Evolutionary conservation across 2,888 invertebrate species (phyloP).

Genomic region (Orthosia gothica): DNA sequence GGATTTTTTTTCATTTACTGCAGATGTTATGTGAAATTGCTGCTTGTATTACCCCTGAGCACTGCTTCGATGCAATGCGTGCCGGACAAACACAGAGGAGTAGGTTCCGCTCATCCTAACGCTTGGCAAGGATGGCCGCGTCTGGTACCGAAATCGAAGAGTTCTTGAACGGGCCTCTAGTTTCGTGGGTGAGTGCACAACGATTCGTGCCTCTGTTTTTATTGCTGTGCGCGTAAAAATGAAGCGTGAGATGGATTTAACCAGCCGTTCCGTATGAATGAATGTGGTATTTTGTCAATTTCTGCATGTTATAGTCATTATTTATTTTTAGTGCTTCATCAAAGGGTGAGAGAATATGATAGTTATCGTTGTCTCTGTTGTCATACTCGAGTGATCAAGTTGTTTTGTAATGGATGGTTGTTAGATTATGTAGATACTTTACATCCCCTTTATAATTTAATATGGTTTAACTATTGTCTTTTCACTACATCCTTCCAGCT

Average conservation of each 20-base stretch:
- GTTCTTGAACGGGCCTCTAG: slow-evolving; percentile 95
- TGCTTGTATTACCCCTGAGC: slow-evolving; percentile 71
- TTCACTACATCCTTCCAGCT: slow-evolving; percentile 48
- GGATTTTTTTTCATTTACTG: slow-evolving; percentile 74
- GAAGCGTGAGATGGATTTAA: slow-evolving; percentile 82
- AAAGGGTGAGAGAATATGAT: slow-evolving; percentile 24
- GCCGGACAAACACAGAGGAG: slow-evolving; percentile 77
- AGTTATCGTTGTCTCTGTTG: slow-evolving; percentile 49
- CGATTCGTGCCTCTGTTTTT: slow-evolving; percentile 82
- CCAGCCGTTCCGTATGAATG: slow-evolving; percentile 81
- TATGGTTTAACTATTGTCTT: background rate
- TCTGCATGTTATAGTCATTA: slow-evolving; percentile 27
- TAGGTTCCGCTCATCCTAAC: slow-evolving; percentile 84
- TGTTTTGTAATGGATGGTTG: slow-evolving; percentile 62
- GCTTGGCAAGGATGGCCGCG: slow-evolving; percentile 90
- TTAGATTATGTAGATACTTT: slow-evolving; percentile 27
- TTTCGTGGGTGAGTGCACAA: slow-evolving; percentile 95
- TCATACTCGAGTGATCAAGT: slow-evolving; percentile 68
- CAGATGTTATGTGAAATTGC: slow-evolving; percentile 83
- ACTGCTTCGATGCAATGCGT: slow-evolving; percentile 83
- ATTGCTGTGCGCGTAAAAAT: slow-evolving; percentile 77
- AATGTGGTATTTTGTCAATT: slow-evolving; percentile 53
- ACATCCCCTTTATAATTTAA: slow-evolving; percentile 1
- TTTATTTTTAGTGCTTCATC: slow-evolving; percentile 45
- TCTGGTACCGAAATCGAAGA: slow-evolving; percentile 95